Conservation (phyloP, 2,113 vertebrate species). For the Tragelaphus strepsiceros region DNA sequence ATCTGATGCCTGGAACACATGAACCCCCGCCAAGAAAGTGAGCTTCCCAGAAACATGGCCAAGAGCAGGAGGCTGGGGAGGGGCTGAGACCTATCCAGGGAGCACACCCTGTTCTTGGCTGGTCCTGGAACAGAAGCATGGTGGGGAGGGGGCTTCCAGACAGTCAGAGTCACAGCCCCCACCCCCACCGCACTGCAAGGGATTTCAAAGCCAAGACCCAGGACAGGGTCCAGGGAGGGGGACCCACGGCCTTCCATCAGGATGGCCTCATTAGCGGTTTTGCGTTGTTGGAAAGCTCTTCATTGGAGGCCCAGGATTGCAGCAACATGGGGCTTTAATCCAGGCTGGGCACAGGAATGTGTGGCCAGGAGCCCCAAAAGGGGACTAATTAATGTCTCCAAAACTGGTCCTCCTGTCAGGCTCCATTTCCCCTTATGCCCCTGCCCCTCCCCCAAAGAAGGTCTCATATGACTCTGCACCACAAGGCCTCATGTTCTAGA, state of each 20-base stretch:
- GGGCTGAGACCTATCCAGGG: neutral
- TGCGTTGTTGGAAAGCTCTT: conserved; percentile 77
- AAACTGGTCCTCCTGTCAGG: neutral
- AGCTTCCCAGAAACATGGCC: conserved; percentile 63
- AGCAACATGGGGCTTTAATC: conserved; percentile 77
- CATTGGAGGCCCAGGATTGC: conserved; percentile 76
- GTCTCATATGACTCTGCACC: neutral
- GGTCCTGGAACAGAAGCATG: neutral
- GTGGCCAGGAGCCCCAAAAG: conserved; percentile 59
- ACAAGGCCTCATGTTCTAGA: accelerated
- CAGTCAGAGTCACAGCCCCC: neutral
- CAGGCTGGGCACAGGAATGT: conserved; percentile 72
- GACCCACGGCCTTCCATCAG: conserved; percentile 56
- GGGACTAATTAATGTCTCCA: conserved; percentile 56
- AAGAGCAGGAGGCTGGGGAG: conserved; percentile 59
- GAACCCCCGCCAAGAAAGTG: conserved; percentile 78
- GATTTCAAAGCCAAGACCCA: conserved; percentile 68
- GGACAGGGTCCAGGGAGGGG: neutral
- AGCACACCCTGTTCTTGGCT: neutral
- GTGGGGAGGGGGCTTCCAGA: neutral
- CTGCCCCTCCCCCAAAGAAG: neutral
- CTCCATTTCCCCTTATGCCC: accelerated
- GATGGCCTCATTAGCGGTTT: conserved; percentile 81
- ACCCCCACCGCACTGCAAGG: conserved; percentile 22
- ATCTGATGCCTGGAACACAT: conserved; percentile 79